These are phyloP conservation scores for Lethrus apterus DNA, from an alignment of 1,140 invertebrate genomes.

Conservation along the genomic window DNA sequence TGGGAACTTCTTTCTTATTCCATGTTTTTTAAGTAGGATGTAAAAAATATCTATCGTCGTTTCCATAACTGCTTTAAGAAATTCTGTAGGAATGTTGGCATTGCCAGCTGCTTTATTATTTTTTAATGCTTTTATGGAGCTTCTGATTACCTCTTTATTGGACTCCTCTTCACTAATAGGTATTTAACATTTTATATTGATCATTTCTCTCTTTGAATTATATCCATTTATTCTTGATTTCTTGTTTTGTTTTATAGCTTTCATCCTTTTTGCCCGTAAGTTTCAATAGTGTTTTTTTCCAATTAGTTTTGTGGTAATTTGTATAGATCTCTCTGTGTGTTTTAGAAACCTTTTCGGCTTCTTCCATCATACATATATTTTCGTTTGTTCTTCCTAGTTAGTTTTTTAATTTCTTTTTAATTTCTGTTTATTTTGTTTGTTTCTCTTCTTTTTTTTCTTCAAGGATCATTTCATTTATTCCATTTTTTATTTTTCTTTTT, in stretches of 20 bases:
- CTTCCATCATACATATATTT: conserved; percentile 1
- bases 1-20: not conserved
- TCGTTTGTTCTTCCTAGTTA: too few relatives aligned
- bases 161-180: too few relatives aligned
- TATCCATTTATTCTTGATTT: not conserved
- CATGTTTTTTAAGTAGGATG: not conserved
- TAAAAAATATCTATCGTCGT: not conserved
- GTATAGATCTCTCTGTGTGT: not conserved
- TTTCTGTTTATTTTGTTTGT: too few relatives aligned
- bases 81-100: not conserved
- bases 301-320: not conserved
- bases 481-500: too few relatives aligned
- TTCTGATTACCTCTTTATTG: too few relatives aligned
- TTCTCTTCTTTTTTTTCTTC: too few relatives aligned
- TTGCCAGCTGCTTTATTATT: not conserved
- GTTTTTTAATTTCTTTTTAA: too few relatives aligned
- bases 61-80: not conserved
- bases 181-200: not conserved
- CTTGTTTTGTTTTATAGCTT: not conserved
- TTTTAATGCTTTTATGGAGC: not conserved
- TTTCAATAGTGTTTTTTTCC: not conserved
- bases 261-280: not conserved
- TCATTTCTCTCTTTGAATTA: not conserved
- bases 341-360: not conserved
- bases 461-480: too few relatives aligned